Evolutionary conservation across 2,113 vertebrate genomes (phyloP), one percentile per base, ranked within the genome.

Genomic region (Pluvianellus socialis): DNA sequence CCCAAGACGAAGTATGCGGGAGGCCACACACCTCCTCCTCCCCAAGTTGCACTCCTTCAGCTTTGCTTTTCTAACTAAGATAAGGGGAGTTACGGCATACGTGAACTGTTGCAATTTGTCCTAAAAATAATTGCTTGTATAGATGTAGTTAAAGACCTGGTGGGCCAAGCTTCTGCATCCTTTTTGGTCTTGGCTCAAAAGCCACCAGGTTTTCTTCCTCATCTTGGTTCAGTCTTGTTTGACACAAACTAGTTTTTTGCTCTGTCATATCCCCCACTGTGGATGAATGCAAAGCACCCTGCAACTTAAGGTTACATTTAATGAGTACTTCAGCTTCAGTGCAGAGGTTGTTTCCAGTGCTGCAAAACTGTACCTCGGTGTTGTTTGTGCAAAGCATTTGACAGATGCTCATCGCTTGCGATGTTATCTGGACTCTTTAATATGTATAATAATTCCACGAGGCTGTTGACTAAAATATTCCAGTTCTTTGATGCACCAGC

Each of bases 401-500:
- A 86, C 53, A 82, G 79, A 76, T 75, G 79, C 67, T 96, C 52
- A 50, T 73, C 0, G 0, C 77, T 40, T 30, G 26, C 0, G 93
- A 97, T 92, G 86, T 91, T 96, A 91, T 94, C 95, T 88, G 86
- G 16, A 4, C 70, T 70, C 22, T 61, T 92, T 74, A 81, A 70
- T 79, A 22, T 86, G 61, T 82, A 27, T 86, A 96, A 67, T 95
- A 91, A 86, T 93, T 94, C 72, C 73, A 68, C 1, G 1, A 68
- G 74, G 66, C 58, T 96, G 91, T 96, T 96, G 95, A 95, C 95
- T 96, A 90, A 96, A 96, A 90, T 96, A 86, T 79, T 91, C 28
- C 49, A 52, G 30, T 59, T 82, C 92, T 97, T 96, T 98, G 96
- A 97, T 97, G 96, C 80, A 76, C 96, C 79, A 96, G 96, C 85